These are phyloP conservation scores for Pipa parva DNA, from an alignment of 2,113 vertebrate species.

Conservation along the genomic window DNA sequence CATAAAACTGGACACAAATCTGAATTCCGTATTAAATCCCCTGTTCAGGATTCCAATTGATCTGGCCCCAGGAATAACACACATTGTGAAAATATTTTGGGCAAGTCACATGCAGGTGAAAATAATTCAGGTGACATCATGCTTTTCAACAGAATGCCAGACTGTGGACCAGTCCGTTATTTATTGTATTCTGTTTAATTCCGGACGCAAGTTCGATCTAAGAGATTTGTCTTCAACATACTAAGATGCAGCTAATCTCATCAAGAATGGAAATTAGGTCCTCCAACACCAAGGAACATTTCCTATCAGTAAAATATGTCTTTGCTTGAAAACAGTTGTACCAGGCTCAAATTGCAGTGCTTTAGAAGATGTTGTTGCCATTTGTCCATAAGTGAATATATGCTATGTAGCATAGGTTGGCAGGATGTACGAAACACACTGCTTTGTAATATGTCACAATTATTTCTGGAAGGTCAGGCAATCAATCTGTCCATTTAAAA, in stretches of 20 bases:
- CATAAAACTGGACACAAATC: neutral
- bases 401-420: neutral
- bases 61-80: conserved; percentile 17
- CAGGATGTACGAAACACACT: neutral
- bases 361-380: neutral
- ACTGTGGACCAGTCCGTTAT: neutral
- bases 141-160: neutral
- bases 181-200: neutral
- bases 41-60: neutral
- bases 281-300: neutral
- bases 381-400: neutral
- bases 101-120: neutral
- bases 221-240: neutral
- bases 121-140: conserved; percentile 12
- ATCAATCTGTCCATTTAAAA: neutral
- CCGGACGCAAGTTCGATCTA: neutral
- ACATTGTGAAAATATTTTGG: neutral
- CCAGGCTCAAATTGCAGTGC: neutral
- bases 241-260: neutral
- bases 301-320: neutral
- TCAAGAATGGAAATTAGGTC: neutral
- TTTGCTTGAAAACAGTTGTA: conserved; percentile 1
- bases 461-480: neutral
- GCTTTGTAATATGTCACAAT: neutral
- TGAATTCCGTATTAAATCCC: neutral